Conservation (phyloP, 2,797 vertebrate species). For the Dendrocincla tyrannina region DNA sequence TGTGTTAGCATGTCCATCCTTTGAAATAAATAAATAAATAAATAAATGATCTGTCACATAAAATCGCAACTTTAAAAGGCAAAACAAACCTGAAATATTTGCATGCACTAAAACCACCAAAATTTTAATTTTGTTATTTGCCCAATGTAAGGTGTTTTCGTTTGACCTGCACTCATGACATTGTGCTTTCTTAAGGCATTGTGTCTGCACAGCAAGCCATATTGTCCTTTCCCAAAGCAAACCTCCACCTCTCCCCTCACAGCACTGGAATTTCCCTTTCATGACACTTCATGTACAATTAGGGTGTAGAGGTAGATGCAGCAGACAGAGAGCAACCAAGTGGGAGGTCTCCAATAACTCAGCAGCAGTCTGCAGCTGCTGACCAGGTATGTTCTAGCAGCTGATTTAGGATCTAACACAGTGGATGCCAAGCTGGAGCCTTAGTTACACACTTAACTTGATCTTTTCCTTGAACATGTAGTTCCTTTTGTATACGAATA, state of each 20-base stretch:
- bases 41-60: background rate
- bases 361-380: slow-evolving; percentile 40
- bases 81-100: slow-evolving; percentile 16
- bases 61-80: background rate
- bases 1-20: background rate
- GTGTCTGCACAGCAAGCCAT: background rate
- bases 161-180: background rate
- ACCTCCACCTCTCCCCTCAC: slow-evolving; percentile 3
- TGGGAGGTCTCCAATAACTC: slow-evolving; percentile 51
- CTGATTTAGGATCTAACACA: slow-evolving; percentile 16
- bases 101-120: background rate
- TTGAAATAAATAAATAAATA: background rate
- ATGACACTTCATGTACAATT: slow-evolving; percentile 19
- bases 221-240: background rate
- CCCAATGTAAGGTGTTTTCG: background rate
- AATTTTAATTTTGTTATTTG: background rate
- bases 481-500: background rate
- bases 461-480: slow-evolving; percentile 22
- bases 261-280: slow-evolving; percentile 57
- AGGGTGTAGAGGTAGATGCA: slow-evolving; percentile 8
- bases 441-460: slow-evolving; percentile 7
- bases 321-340: slow-evolving; percentile 8
- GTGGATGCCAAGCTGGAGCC: slow-evolving; percentile 10
- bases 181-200: background rate
- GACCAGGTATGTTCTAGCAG: slow-evolving; percentile 36